Conservation (phyloP, 2,888 invertebrate genomes). For the Leptogaster cylindrica region DNA sequence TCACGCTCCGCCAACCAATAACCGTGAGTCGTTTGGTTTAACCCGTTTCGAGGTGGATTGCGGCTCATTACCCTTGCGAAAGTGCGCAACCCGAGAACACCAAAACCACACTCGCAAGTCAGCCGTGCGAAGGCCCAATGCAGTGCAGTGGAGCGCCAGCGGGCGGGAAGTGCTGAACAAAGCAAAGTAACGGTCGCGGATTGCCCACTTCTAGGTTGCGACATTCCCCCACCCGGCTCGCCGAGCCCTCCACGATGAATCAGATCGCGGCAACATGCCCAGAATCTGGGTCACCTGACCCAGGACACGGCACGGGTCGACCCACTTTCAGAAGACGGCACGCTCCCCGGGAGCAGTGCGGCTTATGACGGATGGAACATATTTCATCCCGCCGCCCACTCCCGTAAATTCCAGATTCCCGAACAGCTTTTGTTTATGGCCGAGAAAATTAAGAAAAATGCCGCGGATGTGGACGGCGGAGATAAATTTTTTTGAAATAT, state of each 20-base stretch:
- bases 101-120: no score
- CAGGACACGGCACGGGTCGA: neutral
- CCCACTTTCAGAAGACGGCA: neutral
- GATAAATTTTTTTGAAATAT: neutral
- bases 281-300: constrained; percentile 18
- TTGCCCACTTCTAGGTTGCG: constrained; percentile 11
- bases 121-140: no score
- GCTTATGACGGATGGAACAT: neutral
- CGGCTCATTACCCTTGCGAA: no score
- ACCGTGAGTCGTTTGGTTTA: no score
- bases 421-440: constrained; percentile 25
- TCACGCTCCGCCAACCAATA: no score
- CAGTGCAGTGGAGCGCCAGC: no score
- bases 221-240: neutral
- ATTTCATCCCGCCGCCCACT: neutral
- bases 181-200: constrained; percentile 1
- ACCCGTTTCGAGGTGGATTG: no score
- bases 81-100: no score
- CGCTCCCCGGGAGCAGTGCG: neutral
- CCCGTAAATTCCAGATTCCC: constrained; percentile 1
- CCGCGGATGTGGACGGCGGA: neutral
- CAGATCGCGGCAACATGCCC: constrained; percentile 11
- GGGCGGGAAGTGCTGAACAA: constrained; percentile 4
- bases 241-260: constrained; percentile 10
- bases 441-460: constrained; percentile 18